phyloP scores from a whole-genome alignment of 2,113 vertebrate genomes.

The Epinephelus fuscoguttatus region DNA sequence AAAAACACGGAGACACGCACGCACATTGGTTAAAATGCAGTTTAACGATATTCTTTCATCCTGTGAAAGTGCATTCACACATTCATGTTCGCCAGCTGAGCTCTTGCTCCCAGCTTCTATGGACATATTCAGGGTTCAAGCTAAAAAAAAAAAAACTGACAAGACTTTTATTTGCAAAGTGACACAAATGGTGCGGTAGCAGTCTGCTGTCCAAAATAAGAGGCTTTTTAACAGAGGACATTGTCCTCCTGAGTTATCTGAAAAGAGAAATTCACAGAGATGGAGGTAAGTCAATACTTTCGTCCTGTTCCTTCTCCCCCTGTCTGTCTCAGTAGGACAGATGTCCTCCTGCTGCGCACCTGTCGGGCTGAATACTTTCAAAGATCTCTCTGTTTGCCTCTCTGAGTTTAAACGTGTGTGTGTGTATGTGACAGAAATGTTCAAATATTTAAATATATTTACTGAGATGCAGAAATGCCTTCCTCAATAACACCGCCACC shows the following conservation, averaged over 20 bases:
- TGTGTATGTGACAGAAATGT: neutral
- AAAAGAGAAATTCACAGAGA: neutral
- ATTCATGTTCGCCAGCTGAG: neutral
- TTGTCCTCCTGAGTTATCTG: neutral
- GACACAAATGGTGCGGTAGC: neutral
- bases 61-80: conserved; percentile 7
- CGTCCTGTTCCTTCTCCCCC: neutral
- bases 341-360: conserved; percentile 19
- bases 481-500: conserved; percentile 4
- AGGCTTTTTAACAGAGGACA: neutral
- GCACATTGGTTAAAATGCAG: neutral
- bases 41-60: neutral
- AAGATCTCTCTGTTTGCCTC: neutral
- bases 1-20: conserved; percentile 31
- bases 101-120: neutral
- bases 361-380: conserved; percentile 22
- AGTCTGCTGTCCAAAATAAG: neutral
- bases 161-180: neutral
- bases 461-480: neutral
- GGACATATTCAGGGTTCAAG: neutral
- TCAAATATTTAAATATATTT: neutral
- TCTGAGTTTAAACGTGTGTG: too few relatives aligned
- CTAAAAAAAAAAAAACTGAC: neutral
- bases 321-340: conserved; percentile 37
- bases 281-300: neutral